Conservation (phyloP, 2,888 invertebrate genomes). For the Thyatira batis region DNA sequence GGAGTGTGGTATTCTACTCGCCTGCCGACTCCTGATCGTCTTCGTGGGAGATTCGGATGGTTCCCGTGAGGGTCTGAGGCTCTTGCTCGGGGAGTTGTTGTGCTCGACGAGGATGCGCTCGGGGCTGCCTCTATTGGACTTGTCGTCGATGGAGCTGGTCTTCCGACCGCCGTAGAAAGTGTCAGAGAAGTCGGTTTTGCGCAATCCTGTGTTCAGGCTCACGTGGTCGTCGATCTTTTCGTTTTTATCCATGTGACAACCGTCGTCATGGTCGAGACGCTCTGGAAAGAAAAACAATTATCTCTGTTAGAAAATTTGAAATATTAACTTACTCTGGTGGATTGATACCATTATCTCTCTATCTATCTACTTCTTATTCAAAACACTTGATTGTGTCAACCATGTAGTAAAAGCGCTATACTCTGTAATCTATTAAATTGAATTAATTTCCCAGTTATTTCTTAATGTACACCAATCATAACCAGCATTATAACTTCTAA, state of each 20-base stretch:
- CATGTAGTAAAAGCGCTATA: too few relatives aligned
- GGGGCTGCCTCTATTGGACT: conserved; percentile 68
- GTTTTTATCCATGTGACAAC: conserved; percentile 65
- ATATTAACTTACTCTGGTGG: too few relatives aligned
- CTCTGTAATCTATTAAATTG: too few relatives aligned
- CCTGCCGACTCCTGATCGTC: conserved; percentile 67
- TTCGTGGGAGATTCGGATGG: conserved; percentile 64
- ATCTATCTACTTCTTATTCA: too few relatives aligned
- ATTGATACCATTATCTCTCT: too few relatives aligned
- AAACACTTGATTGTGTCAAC: too few relatives aligned
- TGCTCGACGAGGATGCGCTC: conserved; percentile 68
- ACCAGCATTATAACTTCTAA: background rate
- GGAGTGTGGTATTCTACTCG: conserved; percentile 74
- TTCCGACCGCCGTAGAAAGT: conserved; percentile 83
- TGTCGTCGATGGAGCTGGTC: conserved; percentile 62
- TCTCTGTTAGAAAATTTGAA: background rate
- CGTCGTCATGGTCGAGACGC: conserved; percentile 84
- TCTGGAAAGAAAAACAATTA: conserved; percentile 66
- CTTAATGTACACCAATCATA: background rate
- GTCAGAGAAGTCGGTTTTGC: conserved; percentile 86
- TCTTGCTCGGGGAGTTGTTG: conserved; percentile 73
- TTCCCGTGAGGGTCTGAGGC: conserved; percentile 65
- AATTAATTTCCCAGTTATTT: too few relatives aligned
- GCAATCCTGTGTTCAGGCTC: conserved; percentile 86
- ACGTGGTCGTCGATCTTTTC: conserved; percentile 82